Base-by-base conservation (phyloP, 2,888 invertebrate genomes). In the Helleia helle region DNA sequence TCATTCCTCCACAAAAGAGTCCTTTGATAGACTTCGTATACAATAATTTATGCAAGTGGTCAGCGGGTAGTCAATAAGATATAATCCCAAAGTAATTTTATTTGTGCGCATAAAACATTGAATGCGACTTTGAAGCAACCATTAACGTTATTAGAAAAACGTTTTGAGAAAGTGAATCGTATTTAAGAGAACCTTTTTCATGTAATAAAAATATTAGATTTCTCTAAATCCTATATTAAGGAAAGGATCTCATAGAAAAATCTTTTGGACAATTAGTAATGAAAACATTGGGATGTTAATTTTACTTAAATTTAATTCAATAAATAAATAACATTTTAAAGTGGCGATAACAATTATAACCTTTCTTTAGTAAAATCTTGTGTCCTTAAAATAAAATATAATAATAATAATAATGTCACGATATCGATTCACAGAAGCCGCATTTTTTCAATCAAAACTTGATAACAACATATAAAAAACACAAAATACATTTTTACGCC, bases 41-140 rank as follows among this genome's bases (percentile, higher is more conserved):
- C 62, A 71, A 81, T 79, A 80, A 81, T 80, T 80, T 79, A 80
- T 81, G 81, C 80, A 79, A 81, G 77, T 75, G 81, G 81, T 80
- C 81, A 81, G 65, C 66, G 56, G 53, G 59, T 59, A 64, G 65
- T 63, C 47, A 62, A 61, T 58, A 58, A 53, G 62, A 61, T 65
- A 72, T 71, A 73, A 72, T 73, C 71, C 68, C 60, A 62, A 63
- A 73, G 71, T 69, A 62, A 73, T 69, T 70, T 67, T 59, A 65
- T 61, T 53, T 47, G 49, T 50, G 44, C 40, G 40, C 41, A 46
- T 44, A 46, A 42, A 25, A 43, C 38, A 47, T 34, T 34, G 34
- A 34, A 34, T 46, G 44, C 43, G 43, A 38, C 40, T 47, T 47
- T 40, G 18, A 40, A 26, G 31, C 17, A 34, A n/a, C 40, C 40